Conservation (phyloP, 2,113 vertebrate species). For the Heterocephalus glaber region DNA sequence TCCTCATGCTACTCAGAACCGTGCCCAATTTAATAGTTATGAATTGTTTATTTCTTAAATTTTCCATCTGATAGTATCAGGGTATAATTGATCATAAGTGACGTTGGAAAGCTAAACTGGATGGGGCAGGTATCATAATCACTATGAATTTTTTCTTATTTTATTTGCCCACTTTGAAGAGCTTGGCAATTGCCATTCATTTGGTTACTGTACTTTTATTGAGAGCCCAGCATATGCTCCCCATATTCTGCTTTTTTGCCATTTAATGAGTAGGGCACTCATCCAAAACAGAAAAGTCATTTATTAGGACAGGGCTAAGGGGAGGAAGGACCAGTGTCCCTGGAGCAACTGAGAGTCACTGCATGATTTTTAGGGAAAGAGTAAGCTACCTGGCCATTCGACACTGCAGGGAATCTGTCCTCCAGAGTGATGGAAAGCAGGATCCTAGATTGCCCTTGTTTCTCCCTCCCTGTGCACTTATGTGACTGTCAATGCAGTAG, state of each 20-base stretch:
- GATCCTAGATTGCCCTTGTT: neutral
- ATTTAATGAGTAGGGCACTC: neutral
- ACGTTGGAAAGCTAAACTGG: neutral
- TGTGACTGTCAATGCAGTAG: conserved; percentile 5
- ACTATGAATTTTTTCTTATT: neutral
- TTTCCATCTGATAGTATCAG: neutral
- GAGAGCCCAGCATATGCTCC: neutral
- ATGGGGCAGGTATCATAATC: too few species aligned
- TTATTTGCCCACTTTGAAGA: neutral
- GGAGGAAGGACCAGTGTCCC: neutral
- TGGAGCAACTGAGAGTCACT: neutral
- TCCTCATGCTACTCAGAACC: neutral
- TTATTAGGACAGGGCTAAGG: neutral
- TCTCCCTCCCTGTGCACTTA: neutral
- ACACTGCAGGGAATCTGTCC: too few species aligned
- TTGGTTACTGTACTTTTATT: neutral
- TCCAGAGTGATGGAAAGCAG: neutral
- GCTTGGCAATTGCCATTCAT: neutral
- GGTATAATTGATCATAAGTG: neutral
- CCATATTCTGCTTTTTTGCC: neutral
- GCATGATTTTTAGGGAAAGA: neutral
- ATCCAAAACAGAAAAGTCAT: neutral
- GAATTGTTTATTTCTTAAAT: neutral
- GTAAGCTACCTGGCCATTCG: neutral
- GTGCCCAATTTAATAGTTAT: neutral